These are phyloP conservation scores for Actenoides lindsayi DNA, from an alignment of 2,113 vertebrate species.

Conservation along the genomic window DNA sequence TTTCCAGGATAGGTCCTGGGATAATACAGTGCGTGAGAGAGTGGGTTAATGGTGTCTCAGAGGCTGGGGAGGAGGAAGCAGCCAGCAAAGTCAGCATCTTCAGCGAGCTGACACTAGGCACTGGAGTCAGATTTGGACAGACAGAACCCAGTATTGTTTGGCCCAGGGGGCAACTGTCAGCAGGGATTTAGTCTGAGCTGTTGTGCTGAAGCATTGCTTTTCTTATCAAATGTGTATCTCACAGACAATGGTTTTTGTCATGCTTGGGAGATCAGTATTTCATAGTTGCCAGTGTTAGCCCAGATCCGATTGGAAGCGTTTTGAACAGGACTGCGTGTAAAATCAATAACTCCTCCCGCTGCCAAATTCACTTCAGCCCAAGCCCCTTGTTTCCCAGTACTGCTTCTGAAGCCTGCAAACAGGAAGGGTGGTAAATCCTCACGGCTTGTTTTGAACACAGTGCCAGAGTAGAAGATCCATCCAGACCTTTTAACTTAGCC, in stretches of 20 bases:
- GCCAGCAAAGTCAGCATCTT: slow-evolving; percentile 34
- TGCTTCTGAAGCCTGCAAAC: background rate
- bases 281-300: background rate
- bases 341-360: background rate
- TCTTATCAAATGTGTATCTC: background rate
- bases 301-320: background rate
- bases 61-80: slow-evolving; percentile 14
- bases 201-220: background rate
- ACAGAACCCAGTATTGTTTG: background rate
- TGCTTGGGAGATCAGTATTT: background rate
- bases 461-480: background rate
- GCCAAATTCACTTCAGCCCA: background rate
- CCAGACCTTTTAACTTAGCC: background rate
- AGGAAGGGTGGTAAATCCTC: background rate
- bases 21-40: background rate
- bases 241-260: background rate
- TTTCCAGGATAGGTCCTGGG: background rate
- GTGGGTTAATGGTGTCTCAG: background rate
- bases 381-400: background rate
- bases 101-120: background rate
- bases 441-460: background rate
- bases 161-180: slow-evolving; percentile 42
- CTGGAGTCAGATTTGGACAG: slow-evolving; percentile 2
- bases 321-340: background rate
- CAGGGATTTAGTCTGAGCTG: slow-evolving; percentile 11